These are phyloP conservation scores for Acanthurus leucopareius DNA, from an alignment of 2,797 vertebrate genomes.

Conservation along the genomic window DNA sequence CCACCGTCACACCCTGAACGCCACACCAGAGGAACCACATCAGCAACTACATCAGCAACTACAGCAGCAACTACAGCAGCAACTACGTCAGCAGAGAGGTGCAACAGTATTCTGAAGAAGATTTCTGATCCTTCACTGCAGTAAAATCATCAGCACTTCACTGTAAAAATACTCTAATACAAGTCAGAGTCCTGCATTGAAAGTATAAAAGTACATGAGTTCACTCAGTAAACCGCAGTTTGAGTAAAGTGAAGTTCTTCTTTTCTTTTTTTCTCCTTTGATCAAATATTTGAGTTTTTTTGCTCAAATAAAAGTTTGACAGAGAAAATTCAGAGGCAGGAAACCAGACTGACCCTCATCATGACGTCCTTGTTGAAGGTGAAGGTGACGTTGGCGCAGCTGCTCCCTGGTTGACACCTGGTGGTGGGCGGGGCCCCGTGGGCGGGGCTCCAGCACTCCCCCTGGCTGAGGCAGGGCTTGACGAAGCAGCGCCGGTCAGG, in stretches of 20 bases:
- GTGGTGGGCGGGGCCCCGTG: conserved; percentile 80
- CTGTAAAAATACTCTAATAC: background rate
- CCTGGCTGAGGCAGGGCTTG: conserved; percentile 86
- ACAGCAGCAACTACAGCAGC: too few species aligned
- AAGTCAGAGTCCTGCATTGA: background rate
- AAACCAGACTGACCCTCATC: conserved; percentile 82
- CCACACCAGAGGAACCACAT: background rate
- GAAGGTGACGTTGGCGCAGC: conserved; percentile 92
- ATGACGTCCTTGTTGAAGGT: conserved; percentile 94
- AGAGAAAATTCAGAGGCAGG: background rate
- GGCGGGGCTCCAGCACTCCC: conserved; percentile 87
- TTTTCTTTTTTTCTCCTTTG: background rate
- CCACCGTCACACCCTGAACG: conserved; percentile 90
- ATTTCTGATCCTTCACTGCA: too few species aligned
- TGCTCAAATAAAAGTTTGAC: background rate
- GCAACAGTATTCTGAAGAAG: too few species aligned
- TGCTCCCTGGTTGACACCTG: conserved; percentile 87
- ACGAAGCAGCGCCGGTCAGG: conserved; percentile 90
- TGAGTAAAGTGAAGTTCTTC: background rate
- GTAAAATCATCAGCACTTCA: too few species aligned
- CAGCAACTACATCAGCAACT: background rate
- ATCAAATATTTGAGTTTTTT: background rate
- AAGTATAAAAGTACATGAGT: too few species aligned
- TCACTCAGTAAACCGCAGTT: too few species aligned
- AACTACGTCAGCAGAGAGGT: too few species aligned